Evolutionary conservation across 2,797 vertebrate species (phyloP), one percentile per base, ranked within the genome.

Genomic region (Alectoris magna): DNA sequence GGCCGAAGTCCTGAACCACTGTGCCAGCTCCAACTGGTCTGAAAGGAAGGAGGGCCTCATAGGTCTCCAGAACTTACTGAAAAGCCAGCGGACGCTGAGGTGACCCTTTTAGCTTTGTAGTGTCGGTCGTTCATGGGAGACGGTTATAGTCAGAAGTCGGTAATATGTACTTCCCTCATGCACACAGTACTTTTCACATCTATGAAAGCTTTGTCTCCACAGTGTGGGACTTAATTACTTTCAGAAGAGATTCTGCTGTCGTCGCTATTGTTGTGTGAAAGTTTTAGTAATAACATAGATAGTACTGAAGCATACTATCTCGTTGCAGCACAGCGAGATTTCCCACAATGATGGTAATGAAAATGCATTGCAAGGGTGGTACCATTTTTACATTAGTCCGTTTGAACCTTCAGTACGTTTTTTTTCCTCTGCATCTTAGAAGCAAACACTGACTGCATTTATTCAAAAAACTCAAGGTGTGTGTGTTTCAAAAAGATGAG

Each of bases 21-120:
- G 99, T 23, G 99, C 99, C 93, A 99, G 99, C 97, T 98, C 99
- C 96, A 99, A 99, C 97, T 99, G 99, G 99, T 99, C 99, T 2
- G 99, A 99, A 95, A 98, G 99, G 94, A 99, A 99, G 78, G 99
- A 99, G 90, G 99, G 99, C 1, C 98, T 99, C 56, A 97, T 99
- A 82, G 98, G 98, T 10, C 98, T 99, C 88, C 99, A 99, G 97
- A 99, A 98, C 94, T 97, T 99, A 55, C 96, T 99, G 60, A 99
- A 98, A 96, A 98, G 98, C 96, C 98, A 99, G 49, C 97, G 98
- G 82, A 98, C 98, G 7, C 98, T 99, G 95, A 99, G 99, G 98
- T 99, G 69, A 96, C 95, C 43, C 51, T 23, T 6, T 4, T 38
- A 6, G 58, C 44, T 93, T 79, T 56, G 10, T 63, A 58, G 29